Base-by-base conservation (phyloP, 2,888 invertebrate genomes). In the Rhorus exstirpatorius region DNA sequence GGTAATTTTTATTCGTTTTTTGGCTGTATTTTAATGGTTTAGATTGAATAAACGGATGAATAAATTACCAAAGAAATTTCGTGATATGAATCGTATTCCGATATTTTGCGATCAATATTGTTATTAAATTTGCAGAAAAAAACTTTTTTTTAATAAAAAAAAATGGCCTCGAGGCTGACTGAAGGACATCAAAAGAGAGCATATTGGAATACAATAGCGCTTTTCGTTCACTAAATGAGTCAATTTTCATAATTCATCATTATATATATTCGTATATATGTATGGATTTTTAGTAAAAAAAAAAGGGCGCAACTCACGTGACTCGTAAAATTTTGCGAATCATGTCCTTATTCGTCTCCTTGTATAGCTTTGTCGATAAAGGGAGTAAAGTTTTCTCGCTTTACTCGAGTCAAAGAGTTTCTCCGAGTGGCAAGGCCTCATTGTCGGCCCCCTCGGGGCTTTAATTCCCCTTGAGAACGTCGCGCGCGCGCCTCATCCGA, bases 341-440 rank as follows among this genome's bases (percentile, higher is more conserved):
- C n/a, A 31, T 31, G 8, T 19, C n/a, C 3, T 53, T 19, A 14
- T 53, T 53, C 21, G 8, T 12, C 4, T 53, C n/a, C 14, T 14
- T 53, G n/a, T 24, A 3, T 14, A 8, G 17, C 26, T 58, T n/a
- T n/a, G 58, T 58, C 58, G 24, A 58, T 58, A 35, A 53, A 46
- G 24, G 17, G 46, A 65, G 46, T 65, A 21, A 63, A 46, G 31
- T 65, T 6, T n/a, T n/a, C n/a, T n/a, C n/a, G n/a, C n/a, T n/a
- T 2, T 31, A 31, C 31, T 31, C 31, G 60, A 1, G 38, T 12
- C 12, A 14, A 8, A 6, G 17, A 14, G 19, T 31, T 31, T 6
- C 6, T 72, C 60, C 38, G 49, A 60, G 31, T 72, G 71, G 31
- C 71, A 60, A 72, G 71, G 71, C 60, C 58, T 49, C n/a, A 55